Percentiles rank a stretch among this genome's conserved stretches.
phyloP scores from a whole-genome alignment of 2,113 vertebrate species.

The Megaceryle torquata region DNA sequence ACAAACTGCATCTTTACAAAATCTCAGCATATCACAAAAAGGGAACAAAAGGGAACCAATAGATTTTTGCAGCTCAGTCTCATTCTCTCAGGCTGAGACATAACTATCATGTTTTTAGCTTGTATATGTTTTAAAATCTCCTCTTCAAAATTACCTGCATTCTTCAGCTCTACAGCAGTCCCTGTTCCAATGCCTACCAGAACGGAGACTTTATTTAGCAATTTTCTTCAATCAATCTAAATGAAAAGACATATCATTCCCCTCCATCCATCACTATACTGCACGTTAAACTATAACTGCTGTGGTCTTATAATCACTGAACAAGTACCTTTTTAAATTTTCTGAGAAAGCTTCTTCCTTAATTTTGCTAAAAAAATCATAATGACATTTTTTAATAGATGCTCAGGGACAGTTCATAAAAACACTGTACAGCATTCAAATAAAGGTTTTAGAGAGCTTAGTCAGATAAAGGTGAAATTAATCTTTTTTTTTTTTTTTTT shows the following conservation, averaged over 20 bases:
- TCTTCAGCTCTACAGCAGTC: background rate
- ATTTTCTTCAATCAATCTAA: constrained; percentile 19
- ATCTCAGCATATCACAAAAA: background rate
- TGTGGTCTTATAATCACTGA: background rate
- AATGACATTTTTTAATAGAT: constrained; percentile 26
- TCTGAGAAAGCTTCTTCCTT: background rate
- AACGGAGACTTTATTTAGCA: background rate
- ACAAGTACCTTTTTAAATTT: background rate
- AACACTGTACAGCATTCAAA: background rate
- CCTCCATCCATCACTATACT: background rate
- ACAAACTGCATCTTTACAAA: background rate
- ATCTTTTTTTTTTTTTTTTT: background rate
- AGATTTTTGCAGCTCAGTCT: background rate
- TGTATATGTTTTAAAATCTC: background rate
- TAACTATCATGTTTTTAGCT: background rate
- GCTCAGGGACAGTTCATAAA: background rate
- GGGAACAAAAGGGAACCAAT: background rate
- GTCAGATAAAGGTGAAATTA: constrained; percentile 29
- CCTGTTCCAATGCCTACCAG: background rate
- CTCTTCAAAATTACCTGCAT: background rate
- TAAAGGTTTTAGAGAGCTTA: constrained; percentile 11
- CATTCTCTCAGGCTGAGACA: background rate
- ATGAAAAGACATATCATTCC: background rate
- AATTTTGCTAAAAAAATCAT: constrained; percentile 15
- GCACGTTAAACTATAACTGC: background rate